Conservation (phyloP, 1,140 invertebrate genomes). For the Physella acuta region DNA sequence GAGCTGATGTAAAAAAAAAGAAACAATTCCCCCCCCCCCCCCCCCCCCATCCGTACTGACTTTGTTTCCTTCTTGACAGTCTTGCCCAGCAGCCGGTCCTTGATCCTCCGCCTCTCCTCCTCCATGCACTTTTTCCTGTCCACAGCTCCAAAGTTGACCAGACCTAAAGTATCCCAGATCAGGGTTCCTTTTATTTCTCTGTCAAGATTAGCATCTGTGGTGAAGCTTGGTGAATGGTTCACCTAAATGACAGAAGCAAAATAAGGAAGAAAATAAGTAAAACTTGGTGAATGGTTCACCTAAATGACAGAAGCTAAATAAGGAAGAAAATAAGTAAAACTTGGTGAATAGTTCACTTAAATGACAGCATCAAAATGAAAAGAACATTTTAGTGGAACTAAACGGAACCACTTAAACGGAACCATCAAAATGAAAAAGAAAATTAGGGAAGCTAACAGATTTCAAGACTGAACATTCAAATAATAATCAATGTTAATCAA, state of each 20-base stretch:
- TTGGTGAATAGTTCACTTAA: constrained; percentile 84
- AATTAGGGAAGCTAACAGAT: too few relatives aligned
- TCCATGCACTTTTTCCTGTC: constrained; percentile 75
- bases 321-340: constrained; percentile 70
- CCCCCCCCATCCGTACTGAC: constrained; percentile 35
- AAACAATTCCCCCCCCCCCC: too few relatives aligned
- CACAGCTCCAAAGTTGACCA: constrained; percentile 79
- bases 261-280: constrained; percentile 64
- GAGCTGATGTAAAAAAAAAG: too few relatives aligned
- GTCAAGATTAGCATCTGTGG: constrained; percentile 81
- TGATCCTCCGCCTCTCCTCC: constrained; percentile 61
- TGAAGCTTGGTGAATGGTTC: constrained; percentile 89
- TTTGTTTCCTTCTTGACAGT: constrained; percentile 57
- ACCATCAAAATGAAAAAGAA: too few relatives aligned
- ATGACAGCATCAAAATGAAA: neutral
- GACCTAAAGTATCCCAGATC: constrained; percentile 78
- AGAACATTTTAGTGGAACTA: too few relatives aligned
- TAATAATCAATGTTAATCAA: too few relatives aligned
- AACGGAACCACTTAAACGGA: too few relatives aligned
- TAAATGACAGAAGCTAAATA: constrained; percentile 16
- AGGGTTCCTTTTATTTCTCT: constrained; percentile 80
- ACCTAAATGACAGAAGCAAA: constrained; percentile 57
- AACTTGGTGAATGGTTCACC: constrained; percentile 89
- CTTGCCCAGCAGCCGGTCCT: constrained; percentile 57
- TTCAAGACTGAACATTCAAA: too few relatives aligned